Evolutionary conservation across 2,113 vertebrate species (phyloP).

Genomic region (Pica pica): DNA sequence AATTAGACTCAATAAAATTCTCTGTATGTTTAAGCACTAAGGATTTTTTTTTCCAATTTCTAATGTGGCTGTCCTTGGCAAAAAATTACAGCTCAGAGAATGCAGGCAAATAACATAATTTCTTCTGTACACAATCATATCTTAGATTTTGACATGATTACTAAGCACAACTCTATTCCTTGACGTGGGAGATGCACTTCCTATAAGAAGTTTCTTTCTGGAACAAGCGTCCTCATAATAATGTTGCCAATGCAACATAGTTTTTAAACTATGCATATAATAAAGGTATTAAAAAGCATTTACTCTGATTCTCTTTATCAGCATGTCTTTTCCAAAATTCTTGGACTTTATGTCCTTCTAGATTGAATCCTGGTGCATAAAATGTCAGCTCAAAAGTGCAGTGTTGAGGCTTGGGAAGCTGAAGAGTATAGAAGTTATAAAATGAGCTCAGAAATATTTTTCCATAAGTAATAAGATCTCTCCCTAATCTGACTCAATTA

Average conservation of each 20-base stretch:
- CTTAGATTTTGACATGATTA: neutral
- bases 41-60: neutral
- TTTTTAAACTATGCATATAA: neutral
- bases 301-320: neutral
- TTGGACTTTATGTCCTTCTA: neutral
- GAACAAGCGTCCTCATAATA: neutral
- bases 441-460: neutral
- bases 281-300: neutral
- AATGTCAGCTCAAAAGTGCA: neutral
- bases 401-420: neutral
- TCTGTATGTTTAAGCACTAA: neutral
- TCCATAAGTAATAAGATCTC: neutral
- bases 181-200: neutral
- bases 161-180: neutral
- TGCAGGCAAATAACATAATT: neutral
- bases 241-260: neutral
- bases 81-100: neutral
- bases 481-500: neutral
- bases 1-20: neutral
- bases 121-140: neutral
- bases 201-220: neutral
- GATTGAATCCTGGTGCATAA: neutral
- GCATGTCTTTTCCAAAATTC: neutral
- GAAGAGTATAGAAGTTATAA: neutral
- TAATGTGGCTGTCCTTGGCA: neutral